Evolutionary conservation across 2,113 vertebrate genomes (phyloP).

Genomic region (Apteryx mantelli): DNA sequence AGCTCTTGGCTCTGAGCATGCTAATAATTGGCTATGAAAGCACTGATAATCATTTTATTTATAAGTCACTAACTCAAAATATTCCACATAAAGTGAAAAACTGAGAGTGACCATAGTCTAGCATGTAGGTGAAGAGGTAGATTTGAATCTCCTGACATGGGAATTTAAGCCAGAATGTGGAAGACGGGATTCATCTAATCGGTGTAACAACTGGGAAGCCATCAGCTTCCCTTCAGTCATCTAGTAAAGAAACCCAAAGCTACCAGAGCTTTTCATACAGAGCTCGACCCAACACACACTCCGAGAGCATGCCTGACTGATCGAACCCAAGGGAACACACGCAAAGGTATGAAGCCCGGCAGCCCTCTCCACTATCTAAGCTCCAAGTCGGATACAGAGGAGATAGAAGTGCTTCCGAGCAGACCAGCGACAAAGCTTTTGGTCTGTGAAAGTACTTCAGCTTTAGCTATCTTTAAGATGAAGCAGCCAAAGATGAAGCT

Average conservation of each 20-base stretch:
- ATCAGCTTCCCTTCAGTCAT: background rate
- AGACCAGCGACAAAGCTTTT: background rate
- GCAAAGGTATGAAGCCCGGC: background rate
- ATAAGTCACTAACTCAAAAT: background rate
- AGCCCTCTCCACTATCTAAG: background rate
- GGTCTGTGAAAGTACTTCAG: background rate
- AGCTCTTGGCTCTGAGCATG: background rate
- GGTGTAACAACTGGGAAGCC: background rate
- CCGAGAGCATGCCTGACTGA: accelerated
- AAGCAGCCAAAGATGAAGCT: background rate
- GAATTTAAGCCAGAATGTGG: background rate
- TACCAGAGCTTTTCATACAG: background rate
- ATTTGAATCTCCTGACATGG: background rate
- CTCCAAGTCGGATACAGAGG: background rate
- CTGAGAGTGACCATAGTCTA: accelerated
- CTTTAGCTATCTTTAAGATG: background rate
- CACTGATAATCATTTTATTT: background rate
- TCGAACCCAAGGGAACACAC: background rate
- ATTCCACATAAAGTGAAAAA: background rate
- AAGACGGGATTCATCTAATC: background rate
- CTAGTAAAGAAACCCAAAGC: background rate
- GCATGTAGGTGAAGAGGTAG: background rate
- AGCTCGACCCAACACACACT: background rate
- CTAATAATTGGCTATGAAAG: background rate
- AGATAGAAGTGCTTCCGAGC: background rate